These are phyloP conservation scores for Scalopus aquaticus DNA, from an alignment of 2,113 vertebrate genomes.

Conservation along the genomic window DNA sequence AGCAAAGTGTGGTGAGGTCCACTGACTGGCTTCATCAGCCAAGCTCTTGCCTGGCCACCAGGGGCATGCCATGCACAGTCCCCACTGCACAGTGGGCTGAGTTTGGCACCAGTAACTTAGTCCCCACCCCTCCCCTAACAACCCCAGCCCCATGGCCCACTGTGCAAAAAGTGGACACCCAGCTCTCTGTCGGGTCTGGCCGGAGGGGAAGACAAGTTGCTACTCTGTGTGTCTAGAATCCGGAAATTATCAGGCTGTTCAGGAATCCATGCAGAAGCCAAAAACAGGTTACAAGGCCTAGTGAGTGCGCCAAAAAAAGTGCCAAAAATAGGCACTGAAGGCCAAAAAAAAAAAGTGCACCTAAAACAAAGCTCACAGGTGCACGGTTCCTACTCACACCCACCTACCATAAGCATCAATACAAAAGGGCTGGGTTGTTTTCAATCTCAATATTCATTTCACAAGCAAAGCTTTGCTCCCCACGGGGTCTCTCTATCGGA, in stretches of 20 bases:
- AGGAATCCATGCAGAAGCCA: neutral
- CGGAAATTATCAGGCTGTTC: neutral
- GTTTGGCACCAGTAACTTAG: neutral
- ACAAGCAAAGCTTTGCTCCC: neutral
- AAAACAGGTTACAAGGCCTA: rapidly evolving
- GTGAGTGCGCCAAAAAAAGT: neutral
- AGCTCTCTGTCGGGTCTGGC: neutral
- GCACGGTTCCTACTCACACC: neutral
- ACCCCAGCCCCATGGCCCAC: neutral
- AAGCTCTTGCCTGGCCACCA: neutral
- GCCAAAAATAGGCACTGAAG: neutral
- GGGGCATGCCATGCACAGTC: neutral
- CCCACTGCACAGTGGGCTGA: neutral
- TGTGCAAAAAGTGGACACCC: neutral
- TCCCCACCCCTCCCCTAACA: neutral
- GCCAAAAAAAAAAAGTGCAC: neutral
- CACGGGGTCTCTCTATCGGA: neutral
- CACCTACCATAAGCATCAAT: neutral
- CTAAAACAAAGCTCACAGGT: neutral
- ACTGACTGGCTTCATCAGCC: neutral
- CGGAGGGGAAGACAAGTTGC: neutral
- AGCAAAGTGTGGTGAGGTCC: rapidly evolving
- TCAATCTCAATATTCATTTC: neutral
- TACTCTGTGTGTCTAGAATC: neutral
- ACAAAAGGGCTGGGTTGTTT: neutral